phyloP scores from a whole-genome alignment of 2,113 vertebrate genomes.

The Oriolus oriolus region DNA sequence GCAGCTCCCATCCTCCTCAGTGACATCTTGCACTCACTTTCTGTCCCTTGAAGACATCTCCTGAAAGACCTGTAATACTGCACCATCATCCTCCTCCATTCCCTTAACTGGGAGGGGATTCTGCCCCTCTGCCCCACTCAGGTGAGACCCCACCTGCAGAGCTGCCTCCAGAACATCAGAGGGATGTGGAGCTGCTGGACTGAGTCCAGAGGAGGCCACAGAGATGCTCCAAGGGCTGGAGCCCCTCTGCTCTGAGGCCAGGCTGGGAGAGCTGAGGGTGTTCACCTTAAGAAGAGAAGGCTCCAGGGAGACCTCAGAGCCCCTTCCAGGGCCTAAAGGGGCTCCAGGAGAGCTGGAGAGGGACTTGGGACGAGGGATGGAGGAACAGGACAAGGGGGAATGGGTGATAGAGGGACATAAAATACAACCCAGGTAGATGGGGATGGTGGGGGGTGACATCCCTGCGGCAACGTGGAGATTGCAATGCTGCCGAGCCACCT shows the following conservation, averaged over 20 bases:
- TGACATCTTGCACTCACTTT: not conserved
- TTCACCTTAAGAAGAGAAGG: not conserved
- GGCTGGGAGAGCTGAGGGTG: not conserved
- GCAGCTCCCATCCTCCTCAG: not conserved
- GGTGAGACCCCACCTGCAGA: not conserved
- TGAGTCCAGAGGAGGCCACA: rapidly evolving
- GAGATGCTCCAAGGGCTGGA: not conserved
- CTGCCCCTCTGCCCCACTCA: not conserved
- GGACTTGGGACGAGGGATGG: not conserved
- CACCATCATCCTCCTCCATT: not conserved
- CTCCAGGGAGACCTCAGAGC: rapidly evolving
- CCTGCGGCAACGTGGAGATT: not conserved
- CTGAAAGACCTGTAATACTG: not conserved
- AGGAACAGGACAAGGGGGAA: not conserved
- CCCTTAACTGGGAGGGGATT: not conserved
- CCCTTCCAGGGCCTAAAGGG: not conserved
- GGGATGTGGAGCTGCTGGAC: not conserved
- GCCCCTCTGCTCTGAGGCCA: not conserved
- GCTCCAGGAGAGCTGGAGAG: not conserved
- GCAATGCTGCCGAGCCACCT: rapidly evolving
- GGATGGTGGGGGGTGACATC: not conserved
- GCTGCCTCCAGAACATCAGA: not conserved
- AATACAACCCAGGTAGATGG: not conserved
- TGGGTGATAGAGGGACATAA: not conserved
- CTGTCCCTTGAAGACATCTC: not conserved